Percentiles rank a stretch among this genome's conserved stretches.
Evolutionary conservation across 2,888 invertebrate species (phyloP).

Genomic region (Portevinia maculata): DNA sequence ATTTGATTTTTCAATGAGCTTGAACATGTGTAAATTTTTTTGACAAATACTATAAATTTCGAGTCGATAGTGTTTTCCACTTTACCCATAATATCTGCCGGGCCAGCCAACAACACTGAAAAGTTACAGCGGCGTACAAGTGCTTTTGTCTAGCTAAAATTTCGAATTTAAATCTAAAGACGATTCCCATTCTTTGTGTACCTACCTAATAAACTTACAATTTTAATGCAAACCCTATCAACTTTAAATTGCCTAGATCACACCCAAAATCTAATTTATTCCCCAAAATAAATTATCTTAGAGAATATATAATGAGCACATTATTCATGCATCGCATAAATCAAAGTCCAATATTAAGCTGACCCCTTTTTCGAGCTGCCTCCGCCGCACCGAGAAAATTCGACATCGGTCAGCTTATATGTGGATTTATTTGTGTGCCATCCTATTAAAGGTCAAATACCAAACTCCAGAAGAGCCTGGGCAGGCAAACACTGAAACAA

Average conservation of each 20-base stretch:
- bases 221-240: neutral
- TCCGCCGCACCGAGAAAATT: slow-evolving; percentile 34
- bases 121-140: too few relatives aligned
- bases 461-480: slow-evolving; percentile 55
- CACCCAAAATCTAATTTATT: slow-evolving; percentile 38
- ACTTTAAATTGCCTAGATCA: slow-evolving; percentile 11
- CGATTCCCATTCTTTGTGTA: too few relatives aligned
- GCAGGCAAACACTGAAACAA: slow-evolving; percentile 64
- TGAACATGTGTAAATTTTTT: too few relatives aligned
- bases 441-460: slow-evolving; percentile 71
- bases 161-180: too few relatives aligned
- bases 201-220: too few relatives aligned
- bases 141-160: too few relatives aligned
- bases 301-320: slow-evolving; percentile 65
- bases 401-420: slow-evolving; percentile 59
- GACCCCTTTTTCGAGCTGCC: slow-evolving; percentile 55
- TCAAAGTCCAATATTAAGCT: slow-evolving; percentile 56
- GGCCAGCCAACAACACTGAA: too few relatives aligned
- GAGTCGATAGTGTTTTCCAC: too few relatives aligned
- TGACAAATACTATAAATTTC: too few relatives aligned
- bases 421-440: slow-evolving; percentile 65
- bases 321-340: slow-evolving; percentile 63
- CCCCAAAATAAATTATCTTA: slow-evolving; percentile 56
- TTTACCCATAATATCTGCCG: too few relatives aligned
- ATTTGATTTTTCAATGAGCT: too few relatives aligned